Evolutionary conservation across 2,113 vertebrate genomes (phyloP).

Genomic region (Neopipo cinnamomea): DNA sequence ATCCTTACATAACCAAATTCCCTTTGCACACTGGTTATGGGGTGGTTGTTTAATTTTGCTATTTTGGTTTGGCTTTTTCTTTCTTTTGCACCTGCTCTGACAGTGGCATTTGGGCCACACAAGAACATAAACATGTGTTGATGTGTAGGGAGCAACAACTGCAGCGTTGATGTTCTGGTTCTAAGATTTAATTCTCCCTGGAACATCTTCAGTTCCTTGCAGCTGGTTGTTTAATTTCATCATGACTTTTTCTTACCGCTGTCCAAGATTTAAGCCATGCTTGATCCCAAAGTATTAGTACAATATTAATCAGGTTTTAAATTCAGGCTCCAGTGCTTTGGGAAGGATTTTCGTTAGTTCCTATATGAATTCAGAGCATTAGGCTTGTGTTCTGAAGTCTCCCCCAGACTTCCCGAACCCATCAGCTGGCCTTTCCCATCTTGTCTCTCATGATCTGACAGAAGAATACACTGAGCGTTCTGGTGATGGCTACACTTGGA

Average conservation of each 20-base stretch:
- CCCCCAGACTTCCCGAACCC: background rate
- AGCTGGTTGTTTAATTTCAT: background rate
- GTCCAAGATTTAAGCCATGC: background rate
- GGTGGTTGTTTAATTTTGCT: background rate
- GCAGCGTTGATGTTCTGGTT: background rate
- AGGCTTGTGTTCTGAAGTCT: background rate
- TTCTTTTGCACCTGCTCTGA: background rate
- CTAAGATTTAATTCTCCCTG: background rate
- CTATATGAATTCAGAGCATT: rapidly evolving
- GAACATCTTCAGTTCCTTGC: background rate
- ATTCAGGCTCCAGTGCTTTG: background rate
- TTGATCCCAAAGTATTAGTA: background rate
- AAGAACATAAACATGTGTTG: rapidly evolving
- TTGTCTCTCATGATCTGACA: background rate
- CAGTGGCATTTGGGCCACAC: background rate
- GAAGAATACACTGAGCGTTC: background rate
- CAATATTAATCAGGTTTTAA: background rate
- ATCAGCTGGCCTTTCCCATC: background rate
- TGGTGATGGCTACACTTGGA: background rate
- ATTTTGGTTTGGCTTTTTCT: background rate
- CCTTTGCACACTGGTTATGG: background rate
- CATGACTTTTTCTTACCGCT: background rate
- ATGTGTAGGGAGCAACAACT: background rate
- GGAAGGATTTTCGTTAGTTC: background rate
- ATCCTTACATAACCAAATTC: background rate